Evolutionary conservation across 2,113 vertebrate species (phyloP), one percentile per base, ranked within the genome.

Genomic region (Ibidorhyncha struthersii): DNA sequence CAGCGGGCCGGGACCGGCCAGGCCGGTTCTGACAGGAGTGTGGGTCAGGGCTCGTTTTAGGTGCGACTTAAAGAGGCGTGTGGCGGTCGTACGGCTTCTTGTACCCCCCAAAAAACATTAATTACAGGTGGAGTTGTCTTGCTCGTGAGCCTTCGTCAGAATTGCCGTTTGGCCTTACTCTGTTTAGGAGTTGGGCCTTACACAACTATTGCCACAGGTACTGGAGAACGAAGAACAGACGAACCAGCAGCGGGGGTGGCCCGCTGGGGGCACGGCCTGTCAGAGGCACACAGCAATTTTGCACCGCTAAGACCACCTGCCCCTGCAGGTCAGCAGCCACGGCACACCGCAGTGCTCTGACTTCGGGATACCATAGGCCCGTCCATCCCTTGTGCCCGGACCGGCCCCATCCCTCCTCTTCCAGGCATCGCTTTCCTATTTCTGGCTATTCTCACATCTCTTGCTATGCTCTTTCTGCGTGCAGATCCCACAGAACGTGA

Each of bases 211-310:
- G 41, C 41, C 27, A n/a, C 41, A 6, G 11, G 13, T 8, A 5
- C 34, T 12, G 43, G 26, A 23, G 55, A 38, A 27, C 21, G 62
- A 29, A 12, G 4, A 30, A 8, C 27, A 65, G 38, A 10, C 27
- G 12, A 52, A 25, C 6, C 47, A 8, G 67, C 41, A 12, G 3
- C 4, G 17, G 23, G 21, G 9, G 9, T 41, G 55, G 3, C 25
- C 13, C 0, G 1, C 34, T 7, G 2, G 5, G 38, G 12, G 14
- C 41, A 15, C 1, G 17, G 45, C 36, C 41, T 8, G 41, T 6
- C 67, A 2, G 3, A 47, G 43, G 22, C 23, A 36, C 14, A 6
- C 15, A 1, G 6, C n/a, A 1, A 0, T 15, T 62, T 7, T 66
- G 50, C 49, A 55, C 55, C 8, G 1, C 38, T 12, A 8, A 22